Conservation (phyloP, 2,113 vertebrate genomes). For the Myxocyprinus asiaticus region DNA sequence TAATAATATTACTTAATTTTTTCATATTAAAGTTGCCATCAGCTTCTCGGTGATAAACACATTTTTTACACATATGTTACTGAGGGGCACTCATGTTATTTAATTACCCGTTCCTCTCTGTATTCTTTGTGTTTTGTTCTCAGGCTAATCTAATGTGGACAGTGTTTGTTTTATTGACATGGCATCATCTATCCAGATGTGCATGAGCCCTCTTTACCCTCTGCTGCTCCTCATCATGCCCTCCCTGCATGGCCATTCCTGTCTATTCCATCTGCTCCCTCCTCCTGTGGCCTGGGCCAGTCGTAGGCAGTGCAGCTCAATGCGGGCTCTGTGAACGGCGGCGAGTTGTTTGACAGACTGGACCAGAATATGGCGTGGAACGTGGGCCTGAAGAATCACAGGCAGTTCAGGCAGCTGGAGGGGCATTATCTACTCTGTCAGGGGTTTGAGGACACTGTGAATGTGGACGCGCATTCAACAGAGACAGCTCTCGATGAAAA, state of each 20-base stretch:
- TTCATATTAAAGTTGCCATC: too few relatives aligned
- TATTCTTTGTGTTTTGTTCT: background rate
- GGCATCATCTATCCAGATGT: constrained; percentile 58
- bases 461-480: constrained; percentile 53
- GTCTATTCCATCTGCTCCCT: constrained; percentile 32
- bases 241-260: constrained; percentile 37
- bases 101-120: too few relatives aligned
- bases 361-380: constrained; percentile 80
- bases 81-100: too few relatives aligned
- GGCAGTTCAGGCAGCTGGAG: constrained; percentile 88
- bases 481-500: constrained; percentile 77
- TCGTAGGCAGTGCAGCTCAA: constrained; percentile 86
- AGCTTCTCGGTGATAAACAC: too few relatives aligned
- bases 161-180: constrained; percentile 64
- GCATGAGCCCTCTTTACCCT: constrained; percentile 54
- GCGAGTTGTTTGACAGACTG: constrained; percentile 62
- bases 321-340: constrained; percentile 31
- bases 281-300: constrained; percentile 67
- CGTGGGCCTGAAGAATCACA: constrained; percentile 83
- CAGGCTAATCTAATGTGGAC: constrained; percentile 72
- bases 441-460: background rate
- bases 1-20: too few relatives aligned
- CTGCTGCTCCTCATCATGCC: constrained; percentile 61
- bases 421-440: constrained; percentile 87
- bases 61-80: too few relatives aligned